A percentile compares a stretch with the other conserved stretches of the same genome.
These are phyloP conservation scores for Drosophila subsilvestris DNA, from an alignment of 2,888 invertebrate species.

Conservation along the genomic window DNA sequence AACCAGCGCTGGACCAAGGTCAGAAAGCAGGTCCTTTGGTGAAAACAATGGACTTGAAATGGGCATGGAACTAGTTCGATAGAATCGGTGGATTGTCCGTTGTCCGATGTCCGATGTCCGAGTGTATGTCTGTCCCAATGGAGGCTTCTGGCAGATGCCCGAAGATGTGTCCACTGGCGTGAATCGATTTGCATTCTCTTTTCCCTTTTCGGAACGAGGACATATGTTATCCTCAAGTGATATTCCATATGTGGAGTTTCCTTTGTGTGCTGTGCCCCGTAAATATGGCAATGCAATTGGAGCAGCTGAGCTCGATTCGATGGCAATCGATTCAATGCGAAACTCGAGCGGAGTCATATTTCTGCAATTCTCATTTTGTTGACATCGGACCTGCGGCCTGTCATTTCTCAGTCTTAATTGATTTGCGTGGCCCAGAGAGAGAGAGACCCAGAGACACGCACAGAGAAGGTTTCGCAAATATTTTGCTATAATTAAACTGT, in stretches of 20 bases:
- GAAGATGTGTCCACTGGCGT: too few species aligned
- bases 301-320: too few species aligned
- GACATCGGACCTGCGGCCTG: slow-evolving; percentile 16
- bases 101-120: too few species aligned
- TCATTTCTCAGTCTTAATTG: slow-evolving; percentile 32
- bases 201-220: neutral
- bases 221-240: neutral
- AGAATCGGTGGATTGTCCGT: too few species aligned
- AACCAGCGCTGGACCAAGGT: slow-evolving; percentile 4
- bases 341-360: slow-evolving; percentile 23
- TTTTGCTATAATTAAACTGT: slow-evolving; percentile 43
- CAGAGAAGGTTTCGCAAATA: slow-evolving; percentile 32
- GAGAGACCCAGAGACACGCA: neutral
- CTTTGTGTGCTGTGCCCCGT: neutral
- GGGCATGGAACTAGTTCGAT: slow-evolving; percentile 19
- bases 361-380: slow-evolving; percentile 26
- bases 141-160: too few species aligned
- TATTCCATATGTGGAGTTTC: neutral
- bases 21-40: slow-evolving; percentile 11
- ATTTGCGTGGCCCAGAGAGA: slow-evolving; percentile 22
- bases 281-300: too few species aligned
- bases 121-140: too few species aligned
- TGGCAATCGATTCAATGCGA: neutral
- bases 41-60: slow-evolving; percentile 45
- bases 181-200: too few species aligned